Percentiles rank a stretch among this genome's conserved stretches.
Conservation (phyloP, 2,797 vertebrate species). For the Falco naumanni region DNA sequence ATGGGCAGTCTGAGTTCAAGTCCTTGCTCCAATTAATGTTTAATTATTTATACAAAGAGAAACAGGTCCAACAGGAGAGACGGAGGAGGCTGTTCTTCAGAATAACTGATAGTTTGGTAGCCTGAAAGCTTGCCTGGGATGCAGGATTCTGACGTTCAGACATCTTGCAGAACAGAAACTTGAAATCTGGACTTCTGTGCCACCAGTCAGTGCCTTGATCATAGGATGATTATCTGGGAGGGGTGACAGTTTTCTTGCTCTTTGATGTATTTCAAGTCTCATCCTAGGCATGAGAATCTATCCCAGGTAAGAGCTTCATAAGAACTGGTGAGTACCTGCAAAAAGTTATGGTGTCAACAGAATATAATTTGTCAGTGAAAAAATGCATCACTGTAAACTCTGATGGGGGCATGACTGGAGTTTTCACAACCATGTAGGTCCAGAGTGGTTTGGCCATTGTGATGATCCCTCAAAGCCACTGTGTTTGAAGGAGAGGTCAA, state of each 20-base stretch:
- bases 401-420: not conserved
- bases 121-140: not conserved
- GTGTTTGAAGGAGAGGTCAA: not conserved
- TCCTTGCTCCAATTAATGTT: slow-evolving; percentile 16
- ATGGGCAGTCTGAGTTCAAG: not conserved
- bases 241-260: not conserved
- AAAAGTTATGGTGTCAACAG: not conserved
- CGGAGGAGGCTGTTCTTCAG: not conserved
- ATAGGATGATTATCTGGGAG: not conserved
- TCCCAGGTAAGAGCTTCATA: not conserved
- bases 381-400: not conserved
- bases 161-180: not conserved
- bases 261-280: not conserved
- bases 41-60: slow-evolving; percentile 38
- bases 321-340: not conserved
- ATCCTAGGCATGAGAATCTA: not conserved
- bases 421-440: not conserved
- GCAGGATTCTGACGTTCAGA: not conserved
- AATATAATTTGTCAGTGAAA: not conserved
- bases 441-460: not conserved
- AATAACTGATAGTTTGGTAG: not conserved
- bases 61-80: not conserved
- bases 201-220: not conserved
- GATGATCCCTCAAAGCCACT: not conserved
- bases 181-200: not conserved